Evolutionary conservation across 2,888 invertebrate species (phyloP).

Genomic region (Clistopyga incitator): DNA sequence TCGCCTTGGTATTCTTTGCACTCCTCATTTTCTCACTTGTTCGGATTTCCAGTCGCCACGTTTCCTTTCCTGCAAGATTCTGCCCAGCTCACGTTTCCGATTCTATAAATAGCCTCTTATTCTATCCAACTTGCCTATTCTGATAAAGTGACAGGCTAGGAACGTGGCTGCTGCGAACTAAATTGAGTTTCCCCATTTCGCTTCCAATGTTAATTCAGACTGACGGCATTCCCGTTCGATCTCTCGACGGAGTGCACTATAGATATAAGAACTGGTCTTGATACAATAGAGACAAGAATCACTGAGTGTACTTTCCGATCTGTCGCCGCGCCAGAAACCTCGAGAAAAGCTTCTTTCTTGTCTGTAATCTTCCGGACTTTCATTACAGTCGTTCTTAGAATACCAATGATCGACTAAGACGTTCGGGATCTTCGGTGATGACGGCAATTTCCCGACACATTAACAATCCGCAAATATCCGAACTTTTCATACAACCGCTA

Average conservation of each 20-base stretch:
- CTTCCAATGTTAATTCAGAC: slow-evolving; percentile 56
- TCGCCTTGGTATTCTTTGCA: not conserved
- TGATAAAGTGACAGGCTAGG: not conserved
- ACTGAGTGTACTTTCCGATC: slow-evolving; percentile 23
- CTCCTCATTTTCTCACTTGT: not conserved
- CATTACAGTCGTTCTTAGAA: slow-evolving; percentile 9
- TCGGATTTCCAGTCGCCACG: not conserved
- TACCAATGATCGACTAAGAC: not conserved
- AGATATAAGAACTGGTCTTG: not conserved
- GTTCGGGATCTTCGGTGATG: not conserved
- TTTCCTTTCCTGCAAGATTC: not conserved
- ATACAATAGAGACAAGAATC: not conserved
- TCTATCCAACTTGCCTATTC: not conserved
- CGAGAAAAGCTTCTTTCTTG: not conserved
- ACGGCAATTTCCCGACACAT: slow-evolving; percentile 1
- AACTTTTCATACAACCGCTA: not conserved
- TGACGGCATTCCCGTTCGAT: slow-evolving; percentile 48
- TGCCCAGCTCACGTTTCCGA: not conserved
- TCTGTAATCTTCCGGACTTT: not conserved
- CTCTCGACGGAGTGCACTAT: not conserved
- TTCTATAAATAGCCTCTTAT: slow-evolving; percentile 16
- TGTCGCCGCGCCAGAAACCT: not conserved
- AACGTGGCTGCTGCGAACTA: slow-evolving; percentile 67
- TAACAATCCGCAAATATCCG: not conserved
- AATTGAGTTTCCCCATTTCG: slow-evolving; percentile 68